Percentiles rank a stretch among this genome's conserved stretches.
These are phyloP conservation scores for Pseudomyrmex flavicornis DNA, from an alignment of 1,140 invertebrate species.

Conservation along the genomic window DNA sequence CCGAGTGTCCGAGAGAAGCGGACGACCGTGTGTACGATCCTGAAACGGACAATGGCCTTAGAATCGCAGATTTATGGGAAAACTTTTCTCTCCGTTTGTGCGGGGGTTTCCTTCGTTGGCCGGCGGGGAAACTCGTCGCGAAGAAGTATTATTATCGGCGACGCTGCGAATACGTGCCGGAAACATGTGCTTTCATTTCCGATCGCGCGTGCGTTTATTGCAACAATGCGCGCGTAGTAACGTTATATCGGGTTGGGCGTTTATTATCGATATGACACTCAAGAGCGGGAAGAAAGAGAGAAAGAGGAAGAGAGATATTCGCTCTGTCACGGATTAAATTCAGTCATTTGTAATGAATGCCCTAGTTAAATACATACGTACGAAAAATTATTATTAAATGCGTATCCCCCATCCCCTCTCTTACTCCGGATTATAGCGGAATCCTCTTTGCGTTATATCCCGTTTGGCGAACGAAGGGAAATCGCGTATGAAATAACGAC, in stretches of 20 bases:
- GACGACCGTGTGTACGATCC: conserved; percentile 24
- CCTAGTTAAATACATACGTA: conserved; percentile 20
- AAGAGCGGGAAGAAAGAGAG: neutral
- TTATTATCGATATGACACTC: conserved; percentile 17
- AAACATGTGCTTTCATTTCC: conserved; percentile 45
- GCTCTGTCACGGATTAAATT: conserved; percentile 16
- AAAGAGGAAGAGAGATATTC: neutral
- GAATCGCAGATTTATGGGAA: conserved; percentile 76
- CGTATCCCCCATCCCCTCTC: no score
- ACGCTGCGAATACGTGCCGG: conserved; percentile 56
- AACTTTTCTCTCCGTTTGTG: conserved; percentile 71
- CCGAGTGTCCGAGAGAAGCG: conserved; percentile 37
- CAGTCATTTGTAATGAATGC: conserved; percentile 36
- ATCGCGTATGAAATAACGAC: conserved; percentile 26
- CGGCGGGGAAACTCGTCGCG: conserved; percentile 37
- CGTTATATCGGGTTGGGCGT: conserved; percentile 27
- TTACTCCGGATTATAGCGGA: conserved; percentile 22
- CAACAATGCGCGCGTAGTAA: conserved; percentile 45
- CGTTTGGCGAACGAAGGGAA: conserved; percentile 39
- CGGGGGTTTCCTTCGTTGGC: conserved; percentile 19
- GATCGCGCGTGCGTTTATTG: conserved; percentile 49
- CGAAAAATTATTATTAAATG: conserved; percentile 35
- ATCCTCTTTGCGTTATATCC: conserved; percentile 47
- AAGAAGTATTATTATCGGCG: conserved; percentile 63
- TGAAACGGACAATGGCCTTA: conserved; percentile 71